Conservation (phyloP, 2,888 invertebrate species). For the Copidosoma aretas region DNA sequence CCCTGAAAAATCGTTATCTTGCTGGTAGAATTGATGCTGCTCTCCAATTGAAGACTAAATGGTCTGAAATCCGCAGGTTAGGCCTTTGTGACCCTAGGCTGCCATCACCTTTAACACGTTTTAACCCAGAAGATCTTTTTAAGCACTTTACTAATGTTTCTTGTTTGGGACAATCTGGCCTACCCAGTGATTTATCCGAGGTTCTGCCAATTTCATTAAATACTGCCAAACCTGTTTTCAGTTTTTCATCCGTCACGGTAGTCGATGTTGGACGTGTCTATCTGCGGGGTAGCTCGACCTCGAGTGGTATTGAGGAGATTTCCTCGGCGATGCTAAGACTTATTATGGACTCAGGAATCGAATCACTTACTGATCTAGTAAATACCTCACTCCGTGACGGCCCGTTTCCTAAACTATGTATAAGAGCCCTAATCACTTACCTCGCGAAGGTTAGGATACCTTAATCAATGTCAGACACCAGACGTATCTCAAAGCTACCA, state of each 20-base stretch:
- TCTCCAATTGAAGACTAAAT: background rate
- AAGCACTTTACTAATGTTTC: background rate
- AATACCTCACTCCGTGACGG: background rate
- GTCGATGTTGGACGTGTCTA: background rate
- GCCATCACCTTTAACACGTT: background rate
- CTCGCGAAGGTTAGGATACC: background rate
- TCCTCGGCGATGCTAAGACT: background rate
- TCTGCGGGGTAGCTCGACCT: background rate
- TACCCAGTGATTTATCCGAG: too few species aligned
- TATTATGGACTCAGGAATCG: too few species aligned
- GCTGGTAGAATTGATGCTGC: background rate
- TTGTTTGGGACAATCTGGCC: too few species aligned
- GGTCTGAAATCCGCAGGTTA: background rate
- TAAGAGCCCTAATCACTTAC: background rate
- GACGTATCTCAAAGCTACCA: background rate
- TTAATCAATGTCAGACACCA: background rate
- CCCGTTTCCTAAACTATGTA: background rate
- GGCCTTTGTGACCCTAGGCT: background rate
- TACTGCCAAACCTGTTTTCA: too few species aligned
- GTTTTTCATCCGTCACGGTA: background rate
- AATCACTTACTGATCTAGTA: background rate
- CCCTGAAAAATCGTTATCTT: background rate
- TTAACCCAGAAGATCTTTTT: background rate
- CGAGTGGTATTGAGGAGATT: background rate
- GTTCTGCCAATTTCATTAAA: too few species aligned